These are phyloP conservation scores for Pheosia tremula DNA, from an alignment of 2,888 invertebrate genomes.

Conservation along the genomic window DNA sequence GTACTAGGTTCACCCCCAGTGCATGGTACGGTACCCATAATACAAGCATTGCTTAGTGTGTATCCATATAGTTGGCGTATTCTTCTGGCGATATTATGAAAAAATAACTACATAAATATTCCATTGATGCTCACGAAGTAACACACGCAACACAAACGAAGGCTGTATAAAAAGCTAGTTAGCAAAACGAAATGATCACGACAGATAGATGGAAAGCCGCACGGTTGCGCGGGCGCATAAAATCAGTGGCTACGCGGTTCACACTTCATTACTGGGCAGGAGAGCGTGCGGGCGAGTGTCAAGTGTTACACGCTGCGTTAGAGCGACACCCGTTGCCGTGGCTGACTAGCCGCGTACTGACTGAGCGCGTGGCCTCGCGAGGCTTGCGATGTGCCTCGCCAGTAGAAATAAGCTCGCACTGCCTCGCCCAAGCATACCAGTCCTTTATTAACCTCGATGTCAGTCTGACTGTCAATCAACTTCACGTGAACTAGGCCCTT, in stretches of 20 bases:
- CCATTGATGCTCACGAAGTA: not conserved
- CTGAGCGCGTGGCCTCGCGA: no score
- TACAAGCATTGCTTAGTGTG: no score
- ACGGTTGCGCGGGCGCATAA: constrained; percentile 46
- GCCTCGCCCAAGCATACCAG: no score
- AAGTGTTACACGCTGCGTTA: constrained; percentile 40
- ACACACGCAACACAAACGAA: not conserved
- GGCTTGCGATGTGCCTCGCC: no score
- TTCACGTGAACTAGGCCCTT: no score
- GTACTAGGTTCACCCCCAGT: no score
- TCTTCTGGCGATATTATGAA: not conserved
- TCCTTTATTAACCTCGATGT: no score
- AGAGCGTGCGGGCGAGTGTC: constrained; percentile 64
- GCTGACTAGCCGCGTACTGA: constrained; percentile 13
- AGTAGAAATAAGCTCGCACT: no score
- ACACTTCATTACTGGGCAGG: constrained; percentile 57
- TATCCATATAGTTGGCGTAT: no score
- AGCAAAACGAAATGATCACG: constrained; percentile 5
- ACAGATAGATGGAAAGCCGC: constrained; percentile 24
- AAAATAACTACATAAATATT: not conserved
- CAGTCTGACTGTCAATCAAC: no score
- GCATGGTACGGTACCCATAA: no score
- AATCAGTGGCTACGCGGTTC: constrained; percentile 56
- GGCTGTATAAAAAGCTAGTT: constrained; percentile 5
- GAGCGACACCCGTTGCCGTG: constrained; percentile 36